phyloP scores from a whole-genome alignment of 1,140 invertebrate genomes.

The Danaus plexippus region DNA sequence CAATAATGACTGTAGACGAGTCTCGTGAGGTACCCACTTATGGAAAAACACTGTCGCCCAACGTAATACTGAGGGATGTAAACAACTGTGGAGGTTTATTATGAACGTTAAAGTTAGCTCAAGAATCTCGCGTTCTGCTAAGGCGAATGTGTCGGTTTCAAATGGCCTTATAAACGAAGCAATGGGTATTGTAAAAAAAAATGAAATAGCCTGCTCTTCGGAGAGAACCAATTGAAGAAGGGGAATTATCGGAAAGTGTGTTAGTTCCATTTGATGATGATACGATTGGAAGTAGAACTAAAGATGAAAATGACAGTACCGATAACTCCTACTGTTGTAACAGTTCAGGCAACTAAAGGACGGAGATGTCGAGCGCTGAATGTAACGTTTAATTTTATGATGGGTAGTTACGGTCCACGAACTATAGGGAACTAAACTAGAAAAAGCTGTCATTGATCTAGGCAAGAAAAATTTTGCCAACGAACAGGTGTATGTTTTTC shows the following conservation, averaged over 20 bases:
- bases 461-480: slow-evolving; percentile 33
- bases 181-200: slow-evolving; percentile 26
- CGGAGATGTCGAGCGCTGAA: slow-evolving; percentile 39
- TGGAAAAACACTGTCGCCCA: slow-evolving; percentile 17
- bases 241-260: slow-evolving; percentile 20
- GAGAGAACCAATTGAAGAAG: slow-evolving; percentile 24
- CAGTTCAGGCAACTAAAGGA: slow-evolving; percentile 23
- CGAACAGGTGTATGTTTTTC: slow-evolving; percentile 35
- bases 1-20: slow-evolving; percentile 23
- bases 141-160: slow-evolving; percentile 21
- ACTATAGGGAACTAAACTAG: slow-evolving; percentile 42
- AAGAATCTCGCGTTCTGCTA: slow-evolving; percentile 23
- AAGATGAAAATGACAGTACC: slow-evolving; percentile 23
- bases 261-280: slow-evolving; percentile 30
- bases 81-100: slow-evolving; percentile 25
- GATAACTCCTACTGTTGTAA: slow-evolving; percentile 16
- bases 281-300: slow-evolving; percentile 20
- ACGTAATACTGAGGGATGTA: slow-evolving; percentile 21
- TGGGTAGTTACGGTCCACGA: slow-evolving; percentile 51
- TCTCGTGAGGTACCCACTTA: slow-evolving; percentile 22
- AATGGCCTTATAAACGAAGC: slow-evolving; percentile 29
- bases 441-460: slow-evolving; percentile 43
- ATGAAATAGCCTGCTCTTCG: slow-evolving; percentile 27
- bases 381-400: slow-evolving; percentile 46
- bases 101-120: slow-evolving; percentile 12